Conservation (phyloP, 2,797 vertebrate genomes). For the Notoglanidium macrostoma region DNA sequence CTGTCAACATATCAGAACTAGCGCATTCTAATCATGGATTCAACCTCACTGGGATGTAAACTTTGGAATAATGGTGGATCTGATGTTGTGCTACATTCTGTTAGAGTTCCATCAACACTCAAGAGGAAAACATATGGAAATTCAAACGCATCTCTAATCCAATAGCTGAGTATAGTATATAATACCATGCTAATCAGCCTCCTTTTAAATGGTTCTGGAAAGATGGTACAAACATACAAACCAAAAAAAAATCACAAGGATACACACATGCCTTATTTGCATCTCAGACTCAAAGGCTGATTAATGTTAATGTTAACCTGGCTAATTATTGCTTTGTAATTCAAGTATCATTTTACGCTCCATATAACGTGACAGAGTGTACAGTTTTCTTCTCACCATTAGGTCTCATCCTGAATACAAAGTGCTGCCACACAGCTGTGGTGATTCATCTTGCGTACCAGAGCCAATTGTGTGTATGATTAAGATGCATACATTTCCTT, state of each 20-base stretch:
- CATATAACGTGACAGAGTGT: conserved; percentile 48
- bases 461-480: conserved; percentile 62
- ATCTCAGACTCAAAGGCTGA: conserved; percentile 24
- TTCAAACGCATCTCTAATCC: conserved; percentile 12
- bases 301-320: conserved; percentile 51
- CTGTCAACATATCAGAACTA: neutral
- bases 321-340: conserved; percentile 60
- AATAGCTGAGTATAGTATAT: conserved; percentile 34
- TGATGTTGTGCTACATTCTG: neutral
- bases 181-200: conserved; percentile 58
- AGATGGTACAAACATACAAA: neutral
- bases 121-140: neutral
- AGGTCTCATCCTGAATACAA: conserved; percentile 45
- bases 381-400: conserved; percentile 49
- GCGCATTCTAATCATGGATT: neutral
- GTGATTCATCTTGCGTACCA: conserved; percentile 55
- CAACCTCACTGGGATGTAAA: conserved; percentile 24
- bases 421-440: conserved; percentile 46
- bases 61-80: conserved; percentile 24
- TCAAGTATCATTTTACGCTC: conserved; percentile 49
- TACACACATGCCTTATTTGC: conserved; percentile 35
- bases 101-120: neutral
- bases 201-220: conserved; percentile 43
- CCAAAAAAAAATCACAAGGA: conserved; percentile 4
- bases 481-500: conserved; percentile 53